A percentile compares a stretch with the other conserved stretches of the same genome.
Evolutionary conservation across 2,888 invertebrate genomes (phyloP).

Genomic region (Beris chalybata): DNA sequence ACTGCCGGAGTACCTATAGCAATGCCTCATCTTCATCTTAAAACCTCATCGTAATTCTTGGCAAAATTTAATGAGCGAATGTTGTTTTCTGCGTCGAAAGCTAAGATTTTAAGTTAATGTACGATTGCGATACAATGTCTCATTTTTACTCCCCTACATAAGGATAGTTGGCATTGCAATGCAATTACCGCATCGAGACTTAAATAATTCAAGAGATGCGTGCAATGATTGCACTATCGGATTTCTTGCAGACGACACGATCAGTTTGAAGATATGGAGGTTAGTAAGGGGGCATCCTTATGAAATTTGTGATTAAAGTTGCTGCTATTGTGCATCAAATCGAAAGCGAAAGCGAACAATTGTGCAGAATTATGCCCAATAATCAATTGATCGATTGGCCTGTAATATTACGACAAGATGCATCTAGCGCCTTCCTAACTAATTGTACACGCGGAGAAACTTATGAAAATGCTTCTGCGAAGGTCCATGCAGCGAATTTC

Average conservation of each 20-base stretch:
- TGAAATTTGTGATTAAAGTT: background rate
- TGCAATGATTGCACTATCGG: background rate
- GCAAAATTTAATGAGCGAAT: conserved; percentile 1
- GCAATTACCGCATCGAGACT: conserved; percentile 8
- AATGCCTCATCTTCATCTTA: no score
- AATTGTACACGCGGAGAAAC: no score
- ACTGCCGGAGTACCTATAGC: no score
- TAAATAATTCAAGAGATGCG: conserved; percentile 16
- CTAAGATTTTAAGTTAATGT: conserved; percentile 7
- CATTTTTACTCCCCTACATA: conserved; percentile 19
- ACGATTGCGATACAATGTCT: conserved; percentile 15
- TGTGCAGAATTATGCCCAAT: no score
- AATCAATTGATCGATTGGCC: no score
- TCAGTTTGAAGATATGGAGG: conserved; percentile 2
- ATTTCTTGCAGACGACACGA: background rate
- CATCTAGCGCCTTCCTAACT: no score
- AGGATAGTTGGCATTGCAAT: conserved; percentile 13
- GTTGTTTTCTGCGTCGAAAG: background rate
- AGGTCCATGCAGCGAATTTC: no score
- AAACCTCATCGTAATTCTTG: no score
- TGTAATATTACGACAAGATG: no score
- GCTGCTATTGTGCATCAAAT: no score
- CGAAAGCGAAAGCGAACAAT: no score
- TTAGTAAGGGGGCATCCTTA: conserved; percentile 15
- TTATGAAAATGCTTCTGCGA: no score